Evolutionary conservation across 2,888 invertebrate genomes (phyloP), one percentile per base, ranked within the genome.

Genomic region (Drosophila bunnanda): DNA sequence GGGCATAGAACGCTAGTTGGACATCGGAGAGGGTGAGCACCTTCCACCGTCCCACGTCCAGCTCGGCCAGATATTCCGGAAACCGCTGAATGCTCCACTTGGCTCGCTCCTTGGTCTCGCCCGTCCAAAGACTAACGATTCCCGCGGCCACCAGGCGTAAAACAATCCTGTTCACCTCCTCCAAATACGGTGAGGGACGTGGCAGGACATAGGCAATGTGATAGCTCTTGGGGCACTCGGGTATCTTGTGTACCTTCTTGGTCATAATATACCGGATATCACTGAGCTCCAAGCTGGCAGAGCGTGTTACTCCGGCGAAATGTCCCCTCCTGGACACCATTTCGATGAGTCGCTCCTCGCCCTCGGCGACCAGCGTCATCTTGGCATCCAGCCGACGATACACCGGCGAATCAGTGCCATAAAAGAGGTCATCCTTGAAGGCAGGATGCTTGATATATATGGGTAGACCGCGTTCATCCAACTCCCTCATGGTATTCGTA

Each of bases 151-250:
- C 43, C 32, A 92, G 81, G 12, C 82, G 79, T n/a, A 91, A 41
- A 6, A 92, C 80, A 1, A 92, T 66, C 3, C 67, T 54, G 59
- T 93, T 90, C 1, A 93, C 79, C 39, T 79, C 68, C 41, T 89
- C 76, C 17, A 82, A 59, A 58, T 89, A 92, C 0, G 92, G 90
- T 0, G 92, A 92, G 7, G 91, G 86, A 43, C 82, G 88, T 2
- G 88, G 85, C 52, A 90, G 74, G 7, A 92, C 73, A 73, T 91
- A 93, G 0, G 91, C 92, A 17, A 93, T 86, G 41, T 91, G 89
- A 74, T 92, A 93, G 6, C 71, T 89, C 68, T 91, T 91, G 0
- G 93, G 93, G 38, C 93, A 93, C 62, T 93, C 91, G 1, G 90
- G 87, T 22, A 93, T 90, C 60, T 90, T 88, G 74, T 92, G 91